Conservation (phyloP, 1,140 invertebrate genomes). For the Panagrolaimus sp. region DNA sequence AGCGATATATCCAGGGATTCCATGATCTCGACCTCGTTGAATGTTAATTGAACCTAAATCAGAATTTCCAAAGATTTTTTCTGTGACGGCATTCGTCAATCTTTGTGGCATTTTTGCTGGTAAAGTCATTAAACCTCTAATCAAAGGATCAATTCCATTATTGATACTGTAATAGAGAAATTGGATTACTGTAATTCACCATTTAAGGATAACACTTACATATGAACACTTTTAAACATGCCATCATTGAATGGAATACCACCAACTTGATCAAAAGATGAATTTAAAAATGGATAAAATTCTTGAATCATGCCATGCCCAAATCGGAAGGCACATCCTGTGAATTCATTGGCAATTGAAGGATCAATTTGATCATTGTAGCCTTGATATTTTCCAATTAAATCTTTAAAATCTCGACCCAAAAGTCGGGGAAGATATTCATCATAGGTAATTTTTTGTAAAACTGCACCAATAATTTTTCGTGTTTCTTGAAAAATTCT, state of each 20-base stretch:
- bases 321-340: slow-evolving; percentile 58
- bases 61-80: slow-evolving; percentile 58
- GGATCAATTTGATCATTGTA: slow-evolving; percentile 38
- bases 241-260: slow-evolving; percentile 59
- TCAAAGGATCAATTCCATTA: slow-evolving; percentile 59
- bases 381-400: slow-evolving; percentile 46
- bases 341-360: slow-evolving; percentile 54
- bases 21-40: slow-evolving; percentile 70
- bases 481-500: slow-evolving; percentile 80
- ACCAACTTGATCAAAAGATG: slow-evolving; percentile 54
- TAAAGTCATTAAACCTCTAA: slow-evolving; percentile 52
- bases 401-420: slow-evolving; percentile 62
- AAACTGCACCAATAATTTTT: slow-evolving; percentile 74
- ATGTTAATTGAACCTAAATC: slow-evolving; percentile 58
- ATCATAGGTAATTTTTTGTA: slow-evolving; percentile 79
- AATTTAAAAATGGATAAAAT: slow-evolving; percentile 59
- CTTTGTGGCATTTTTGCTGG: slow-evolving; percentile 53
- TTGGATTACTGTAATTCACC: slow-evolving; percentile 55
- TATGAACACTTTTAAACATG: slow-evolving; percentile 5
- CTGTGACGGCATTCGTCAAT: slow-evolving; percentile 56
- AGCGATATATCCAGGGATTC: slow-evolving; percentile 67
- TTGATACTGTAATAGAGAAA: slow-evolving; percentile 49
- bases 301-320: slow-evolving; percentile 60
- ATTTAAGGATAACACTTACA: background rate
- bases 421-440: slow-evolving; percentile 78